Conservation (phyloP, 2,888 invertebrate genomes). For the Drosophila subquinaria region DNA sequence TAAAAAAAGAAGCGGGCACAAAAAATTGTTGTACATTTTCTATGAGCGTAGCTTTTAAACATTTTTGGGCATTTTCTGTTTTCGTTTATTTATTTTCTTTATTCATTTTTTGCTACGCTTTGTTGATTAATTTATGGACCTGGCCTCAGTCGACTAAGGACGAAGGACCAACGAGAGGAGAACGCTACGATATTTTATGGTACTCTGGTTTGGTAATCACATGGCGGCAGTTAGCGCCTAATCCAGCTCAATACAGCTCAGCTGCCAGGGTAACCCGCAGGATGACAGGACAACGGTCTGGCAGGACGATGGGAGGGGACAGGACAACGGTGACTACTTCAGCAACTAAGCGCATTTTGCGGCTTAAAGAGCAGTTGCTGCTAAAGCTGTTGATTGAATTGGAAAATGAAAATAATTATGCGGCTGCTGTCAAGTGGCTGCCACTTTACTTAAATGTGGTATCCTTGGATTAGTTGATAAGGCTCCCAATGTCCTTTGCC, state of each 20-base stretch:
- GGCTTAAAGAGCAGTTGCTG: slow-evolving; percentile 33
- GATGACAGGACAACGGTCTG: slow-evolving; percentile 4
- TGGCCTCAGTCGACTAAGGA: slow-evolving; percentile 9
- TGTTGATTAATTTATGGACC: slow-evolving; percentile 75
- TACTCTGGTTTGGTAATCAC: slow-evolving; percentile 58
- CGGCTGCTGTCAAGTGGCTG: slow-evolving; percentile 49
- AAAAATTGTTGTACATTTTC: slow-evolving; percentile 19
- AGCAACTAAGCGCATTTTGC: slow-evolving; percentile 53
- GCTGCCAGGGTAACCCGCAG: slow-evolving; percentile 40
- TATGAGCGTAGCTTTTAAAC: slow-evolving; percentile 13
- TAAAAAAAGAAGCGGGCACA: slow-evolving; percentile 41
- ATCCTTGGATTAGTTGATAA: slow-evolving; percentile 24
- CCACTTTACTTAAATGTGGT: slow-evolving; percentile 42
- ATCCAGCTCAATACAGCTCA: slow-evolving; percentile 77
- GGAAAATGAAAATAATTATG: slow-evolving; percentile 76
- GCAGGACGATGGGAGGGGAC: neutral
- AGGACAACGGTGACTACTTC: slow-evolving; percentile 13
- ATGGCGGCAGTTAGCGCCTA: slow-evolving; percentile 73
- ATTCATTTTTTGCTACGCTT: slow-evolving; percentile 10
- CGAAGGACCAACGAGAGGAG: slow-evolving; percentile 3
- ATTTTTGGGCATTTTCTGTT: slow-evolving; percentile 9
- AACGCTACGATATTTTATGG: slow-evolving; percentile 49
- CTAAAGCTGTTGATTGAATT: slow-evolving; percentile 71
- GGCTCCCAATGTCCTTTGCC: slow-evolving; percentile 15
- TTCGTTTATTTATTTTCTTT: slow-evolving; percentile 3